A percentile compares a stretch with the other conserved stretches of the same genome.
These are phyloP conservation scores for Scaptomyza graminum DNA, from an alignment of 1,140 invertebrate species.

Conservation along the genomic window DNA sequence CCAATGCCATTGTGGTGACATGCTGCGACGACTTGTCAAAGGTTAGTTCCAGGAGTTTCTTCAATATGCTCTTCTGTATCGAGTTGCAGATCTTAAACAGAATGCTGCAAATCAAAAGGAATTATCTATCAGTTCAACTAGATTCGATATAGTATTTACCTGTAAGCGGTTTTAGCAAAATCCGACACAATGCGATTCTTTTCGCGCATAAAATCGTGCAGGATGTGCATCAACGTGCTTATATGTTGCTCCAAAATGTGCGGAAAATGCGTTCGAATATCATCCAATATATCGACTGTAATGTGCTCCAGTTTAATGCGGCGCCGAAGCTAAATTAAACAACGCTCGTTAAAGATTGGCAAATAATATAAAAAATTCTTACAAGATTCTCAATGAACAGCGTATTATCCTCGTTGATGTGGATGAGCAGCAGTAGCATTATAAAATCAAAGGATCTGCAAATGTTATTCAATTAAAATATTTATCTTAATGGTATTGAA, in stretches of 20 bases:
- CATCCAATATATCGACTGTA: conserved; percentile 78
- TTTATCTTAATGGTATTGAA: neutral
- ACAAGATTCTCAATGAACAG: conserved; percentile 83
- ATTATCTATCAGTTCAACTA: neutral
- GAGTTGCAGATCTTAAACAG: conserved; percentile 73
- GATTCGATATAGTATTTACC: conserved; percentile 27
- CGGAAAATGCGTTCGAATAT: conserved; percentile 74
- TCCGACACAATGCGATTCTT: conserved; percentile 67
- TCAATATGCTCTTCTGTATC: conserved; percentile 73
- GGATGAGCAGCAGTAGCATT: conserved; percentile 83
- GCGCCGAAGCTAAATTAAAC: conserved; percentile 62
- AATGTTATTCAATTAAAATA: neutral
- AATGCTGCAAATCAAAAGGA: conserved; percentile 37
- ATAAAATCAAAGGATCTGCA: conserved; percentile 84
- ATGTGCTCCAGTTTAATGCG: conserved; percentile 83
- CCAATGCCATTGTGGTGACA: conserved; percentile 66
- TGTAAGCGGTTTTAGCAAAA: conserved; percentile 70
- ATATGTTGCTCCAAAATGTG: conserved; percentile 83
- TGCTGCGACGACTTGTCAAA: conserved; percentile 72
- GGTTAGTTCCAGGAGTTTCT: conserved; percentile 73
- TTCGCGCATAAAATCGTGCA: conserved; percentile 76
- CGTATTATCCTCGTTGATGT: conserved; percentile 79
- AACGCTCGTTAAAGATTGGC: too few relatives aligned
- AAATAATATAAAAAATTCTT: conserved; percentile 23
- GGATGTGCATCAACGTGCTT: conserved; percentile 80